A percentile compares a stretch with the other conserved stretches of the same genome.
phyloP scores from a whole-genome alignment of 2,797 vertebrate genomes.

The Distichodus sexfasciatus region DNA sequence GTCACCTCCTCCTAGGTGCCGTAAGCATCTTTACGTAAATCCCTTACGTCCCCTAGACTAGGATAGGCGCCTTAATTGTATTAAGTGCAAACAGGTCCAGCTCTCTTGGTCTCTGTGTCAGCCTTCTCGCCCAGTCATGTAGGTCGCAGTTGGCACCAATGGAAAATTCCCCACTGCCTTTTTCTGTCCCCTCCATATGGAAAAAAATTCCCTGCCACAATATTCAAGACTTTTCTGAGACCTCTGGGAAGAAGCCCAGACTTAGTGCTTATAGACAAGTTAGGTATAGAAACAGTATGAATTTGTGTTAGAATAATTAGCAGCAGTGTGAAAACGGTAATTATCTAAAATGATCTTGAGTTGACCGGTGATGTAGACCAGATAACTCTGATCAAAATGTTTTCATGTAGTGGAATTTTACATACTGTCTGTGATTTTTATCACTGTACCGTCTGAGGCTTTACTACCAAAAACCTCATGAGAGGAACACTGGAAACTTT shows the following conservation, averaged over 20 bases:
- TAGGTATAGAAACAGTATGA: no score
- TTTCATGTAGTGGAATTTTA: no score
- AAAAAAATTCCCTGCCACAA: neutral
- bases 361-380: no score
- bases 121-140: neutral
- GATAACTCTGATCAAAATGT: no score
- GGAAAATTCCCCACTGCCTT: constrained; percentile 15
- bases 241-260: no score
- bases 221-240: neutral
- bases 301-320: no score
- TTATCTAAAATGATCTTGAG: no score
- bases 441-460: no score
- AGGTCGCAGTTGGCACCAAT: constrained; percentile 15
- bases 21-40: constrained; percentile 70
- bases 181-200: constrained; percentile 29
- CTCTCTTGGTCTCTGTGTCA: constrained; percentile 10
- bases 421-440: no score
- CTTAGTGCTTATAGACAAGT: no score
- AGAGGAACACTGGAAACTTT: neutral
- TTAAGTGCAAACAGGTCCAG: constrained; percentile 42
- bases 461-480: no score
- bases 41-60: constrained; percentile 59
- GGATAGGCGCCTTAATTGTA: constrained; percentile 62
- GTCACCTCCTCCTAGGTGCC: constrained; percentile 29
- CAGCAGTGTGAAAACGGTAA: no score